Conservation (phyloP, 2,888 invertebrate species). For the Stenichneumon culpator region DNA sequence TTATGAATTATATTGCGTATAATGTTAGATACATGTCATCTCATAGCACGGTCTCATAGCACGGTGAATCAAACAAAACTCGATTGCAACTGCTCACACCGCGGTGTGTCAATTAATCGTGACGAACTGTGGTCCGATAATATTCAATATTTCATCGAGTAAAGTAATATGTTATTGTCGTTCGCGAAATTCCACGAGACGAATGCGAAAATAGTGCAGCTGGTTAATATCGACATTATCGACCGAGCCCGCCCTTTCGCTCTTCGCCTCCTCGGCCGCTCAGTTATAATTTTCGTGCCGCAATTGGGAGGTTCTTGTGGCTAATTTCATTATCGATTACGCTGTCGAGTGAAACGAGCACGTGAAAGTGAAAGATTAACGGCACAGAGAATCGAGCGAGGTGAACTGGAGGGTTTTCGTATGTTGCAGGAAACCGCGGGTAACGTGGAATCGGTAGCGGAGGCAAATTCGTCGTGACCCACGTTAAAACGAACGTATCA, state of each 20-base stretch:
- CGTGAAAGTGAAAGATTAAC: conserved; percentile 14
- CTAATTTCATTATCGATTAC: conserved; percentile 65
- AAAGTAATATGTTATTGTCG: neutral
- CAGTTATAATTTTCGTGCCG: conserved; percentile 56
- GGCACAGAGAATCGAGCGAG: neutral
- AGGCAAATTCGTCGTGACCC: neutral
- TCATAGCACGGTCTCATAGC: neutral
- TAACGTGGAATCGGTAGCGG: neutral
- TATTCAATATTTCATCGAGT: neutral
- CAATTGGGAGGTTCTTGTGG: conserved; percentile 52
- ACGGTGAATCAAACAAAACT: neutral
- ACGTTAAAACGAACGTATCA: conserved; percentile 15
- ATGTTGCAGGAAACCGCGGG: neutral
- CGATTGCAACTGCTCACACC: neutral
- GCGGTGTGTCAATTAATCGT: neutral
- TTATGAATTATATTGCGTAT: too few relatives aligned
- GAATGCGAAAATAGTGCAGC: neutral
- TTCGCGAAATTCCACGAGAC: neutral
- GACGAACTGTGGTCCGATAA: neutral
- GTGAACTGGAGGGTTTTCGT: neutral
- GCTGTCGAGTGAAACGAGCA: conserved; percentile 50
- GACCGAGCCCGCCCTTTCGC: conserved; percentile 21
- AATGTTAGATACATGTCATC: too few relatives aligned
- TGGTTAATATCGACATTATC: conserved; percentile 57
- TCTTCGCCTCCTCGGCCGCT: neutral